Evolutionary conservation across 2,797 vertebrate genomes (phyloP).

Genomic region (Sorex maritimensis): DNA sequence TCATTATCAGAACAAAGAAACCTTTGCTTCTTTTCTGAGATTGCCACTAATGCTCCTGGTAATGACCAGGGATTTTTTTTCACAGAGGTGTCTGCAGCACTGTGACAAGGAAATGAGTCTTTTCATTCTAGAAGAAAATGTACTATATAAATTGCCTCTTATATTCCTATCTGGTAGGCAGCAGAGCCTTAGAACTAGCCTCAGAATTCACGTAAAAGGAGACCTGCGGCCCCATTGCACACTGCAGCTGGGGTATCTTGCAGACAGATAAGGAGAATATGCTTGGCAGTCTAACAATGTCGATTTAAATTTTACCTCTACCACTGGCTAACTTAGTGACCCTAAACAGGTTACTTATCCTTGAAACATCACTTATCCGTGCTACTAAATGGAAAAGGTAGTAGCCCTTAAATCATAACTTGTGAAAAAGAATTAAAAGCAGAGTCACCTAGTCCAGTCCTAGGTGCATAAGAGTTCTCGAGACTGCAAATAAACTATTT

Average conservation of each 20-base stretch:
- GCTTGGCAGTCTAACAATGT: background rate
- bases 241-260: background rate
- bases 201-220: conserved; percentile 33
- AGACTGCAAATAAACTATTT: background rate
- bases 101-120: conserved; percentile 84
- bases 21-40: conserved; percentile 79
- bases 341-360: conserved; percentile 5
- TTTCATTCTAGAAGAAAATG: conserved; percentile 83
- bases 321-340: background rate
- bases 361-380: conserved; percentile 11
- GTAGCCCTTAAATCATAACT: background rate
- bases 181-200: conserved; percentile 55
- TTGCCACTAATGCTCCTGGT: conserved; percentile 79
- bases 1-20: conserved; percentile 85
- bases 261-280: background rate
- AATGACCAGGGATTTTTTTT: conserved; percentile 76
- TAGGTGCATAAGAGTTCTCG: background rate
- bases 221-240: background rate
- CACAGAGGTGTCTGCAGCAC: conserved; percentile 71
- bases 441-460: background rate
- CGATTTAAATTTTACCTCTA: conserved; percentile 24
- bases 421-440: conserved; percentile 30
- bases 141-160: conserved; percentile 79
- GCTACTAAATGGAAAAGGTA: background rate
- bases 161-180: conserved; percentile 63